These are phyloP conservation scores for Meda fulgida DNA, from an alignment of 2,797 vertebrate genomes.

Conservation along the genomic window DNA sequence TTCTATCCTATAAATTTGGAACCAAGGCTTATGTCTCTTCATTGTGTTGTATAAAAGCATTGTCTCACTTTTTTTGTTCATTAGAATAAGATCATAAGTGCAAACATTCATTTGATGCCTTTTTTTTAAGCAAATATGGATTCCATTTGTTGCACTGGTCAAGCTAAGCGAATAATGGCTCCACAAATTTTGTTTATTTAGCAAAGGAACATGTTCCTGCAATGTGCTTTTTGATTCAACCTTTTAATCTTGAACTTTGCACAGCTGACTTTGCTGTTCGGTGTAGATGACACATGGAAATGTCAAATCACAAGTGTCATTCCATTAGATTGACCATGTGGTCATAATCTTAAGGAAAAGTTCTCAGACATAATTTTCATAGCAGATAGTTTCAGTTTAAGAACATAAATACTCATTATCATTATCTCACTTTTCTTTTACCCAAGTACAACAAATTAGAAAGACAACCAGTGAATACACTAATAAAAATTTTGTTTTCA, in stretches of 20 bases:
- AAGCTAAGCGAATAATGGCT: background rate
- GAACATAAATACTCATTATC: slow-evolving; percentile 50
- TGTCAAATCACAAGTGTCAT: slow-evolving; percentile 30
- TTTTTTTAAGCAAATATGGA: background rate
- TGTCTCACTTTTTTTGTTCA: background rate
- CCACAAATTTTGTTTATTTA: background rate
- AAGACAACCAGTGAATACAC: background rate
- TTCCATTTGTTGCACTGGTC: slow-evolving; percentile 38
- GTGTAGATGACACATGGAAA: slow-evolving; percentile 25
- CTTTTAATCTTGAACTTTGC: slow-evolving; percentile 35
- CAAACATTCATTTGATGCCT: slow-evolving; percentile 10
- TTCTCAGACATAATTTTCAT: slow-evolving; percentile 20
- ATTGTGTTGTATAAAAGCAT: slow-evolving; percentile 23
- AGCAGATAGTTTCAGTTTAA: slow-evolving; percentile 58
- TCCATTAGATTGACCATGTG: background rate
- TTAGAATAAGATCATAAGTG: background rate
- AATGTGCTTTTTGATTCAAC: slow-evolving; percentile 9
- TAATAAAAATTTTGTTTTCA: slow-evolving; percentile 21
- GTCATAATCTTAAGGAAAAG: background rate
- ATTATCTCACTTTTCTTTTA: background rate
- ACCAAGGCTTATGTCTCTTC: background rate
- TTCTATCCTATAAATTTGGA: slow-evolving; percentile 23
- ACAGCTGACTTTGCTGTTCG: slow-evolving; percentile 5
- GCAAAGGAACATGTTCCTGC: slow-evolving; percentile 14
- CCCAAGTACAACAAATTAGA: slow-evolving; percentile 2